Evolutionary conservation across 1,140 invertebrate genomes (phyloP), one percentile per base, ranked within the genome.

Genomic region (Centruroides sculpturatus): DNA sequence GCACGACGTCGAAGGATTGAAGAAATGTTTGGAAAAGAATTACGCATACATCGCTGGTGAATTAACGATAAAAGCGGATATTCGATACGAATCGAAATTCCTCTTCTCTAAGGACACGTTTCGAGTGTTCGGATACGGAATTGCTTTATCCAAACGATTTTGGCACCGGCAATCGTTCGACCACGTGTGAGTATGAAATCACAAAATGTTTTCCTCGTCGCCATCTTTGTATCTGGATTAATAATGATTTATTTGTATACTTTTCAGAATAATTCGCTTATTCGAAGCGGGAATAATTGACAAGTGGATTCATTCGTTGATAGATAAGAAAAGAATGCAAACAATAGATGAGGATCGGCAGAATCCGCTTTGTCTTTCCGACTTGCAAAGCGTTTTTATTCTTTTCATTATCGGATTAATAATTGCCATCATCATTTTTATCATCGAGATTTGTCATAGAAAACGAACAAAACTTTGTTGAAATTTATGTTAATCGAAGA

Each of bases 31-130:
- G 9, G 35, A 23, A 35, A 11, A 59, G 34, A 50, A 61, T 46
- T 64, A 64, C 34, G 63, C 60, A 8, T 64, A 64, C 52, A 56
- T 64, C 5, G 63, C 55, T 3, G 63, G 63, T 8, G 52, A 61
- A 48, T n/a, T 64, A 36, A 64, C 63, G 3, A 57, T 64, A 1
- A 5, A 41, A 46, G 63, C 63, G 9, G 63, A 64, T 35, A 57
- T 64, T 6, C 51, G 48, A 51, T 51, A 61, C 13, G 12, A 47
- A 9, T 55, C 35, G 9, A 9, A 41, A 3, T 64, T 64, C 23
- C 6, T 56, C 4, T 64, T 64, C 34, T 55, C 56, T 3, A 36
- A 47, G n/a, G 59, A 64, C 47, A 61, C 49, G 11, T 64, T 64
- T 47, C 55, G 55, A 11, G 52, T 57, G 12, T 61, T 54, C 7